Evolutionary conservation across 2,888 invertebrate genomes (phyloP), one percentile per base, ranked within the genome.

Genomic region (Eupithecia tripunctaria): DNA sequence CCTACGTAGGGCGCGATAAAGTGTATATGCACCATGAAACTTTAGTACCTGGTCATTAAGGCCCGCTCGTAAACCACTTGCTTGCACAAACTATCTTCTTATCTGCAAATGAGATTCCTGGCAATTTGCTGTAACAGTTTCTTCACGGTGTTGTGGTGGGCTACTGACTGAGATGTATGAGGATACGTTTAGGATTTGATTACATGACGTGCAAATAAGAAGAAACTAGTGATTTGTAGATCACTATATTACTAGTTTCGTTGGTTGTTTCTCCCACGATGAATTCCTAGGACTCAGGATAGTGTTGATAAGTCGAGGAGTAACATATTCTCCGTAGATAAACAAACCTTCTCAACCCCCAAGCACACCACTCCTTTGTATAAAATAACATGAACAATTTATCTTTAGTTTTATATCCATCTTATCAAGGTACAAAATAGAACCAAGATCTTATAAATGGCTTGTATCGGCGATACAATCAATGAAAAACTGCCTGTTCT

Each of bases 401-500:
- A 77, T 80, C 73, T 77, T 65, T 74, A 78, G 60, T 74, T 77
- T 75, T 75, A 78, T 74, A 78, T 73, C 64, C 68, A 60, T 63
- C 70, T 75, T 76, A 77, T 78, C 76, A 69, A 76, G 69, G 70
- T 78, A 76, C 78, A 76, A 79, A 79, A 78, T 78, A 81, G 79
- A 80, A 76, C 69, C 74, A 74, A 81, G 79, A 81, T 79, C 81
- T 78, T 82, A 86, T 82, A 86, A 88, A 86, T 80, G 68, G 82
- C 78, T 78, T 78, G 84, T 83, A 80, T 76, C 81, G 75, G 76
- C 83, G 85, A 90, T 88, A 88, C 86, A 87, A 88, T 89, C 89
- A 84, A 84, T 89, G 88, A 89, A 84, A 88, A 88, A 88, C 86
- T 88, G 87, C 86, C 87, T 87, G 86, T 84, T 88, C 82, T 82